Conservation (phyloP, 2,797 vertebrate species). For the Pantherophis vulpinus region DNA sequence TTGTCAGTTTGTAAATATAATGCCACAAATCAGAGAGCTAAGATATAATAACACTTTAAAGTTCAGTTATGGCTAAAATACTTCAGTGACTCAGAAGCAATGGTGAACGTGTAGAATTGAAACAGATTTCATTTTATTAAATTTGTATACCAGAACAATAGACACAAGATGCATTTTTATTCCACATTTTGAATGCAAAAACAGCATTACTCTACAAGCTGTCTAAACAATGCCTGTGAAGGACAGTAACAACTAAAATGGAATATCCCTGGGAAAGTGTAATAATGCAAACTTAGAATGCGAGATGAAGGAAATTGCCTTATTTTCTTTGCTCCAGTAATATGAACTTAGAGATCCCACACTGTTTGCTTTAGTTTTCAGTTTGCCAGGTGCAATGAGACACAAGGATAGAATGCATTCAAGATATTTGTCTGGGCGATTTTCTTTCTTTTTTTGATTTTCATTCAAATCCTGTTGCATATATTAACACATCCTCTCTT, state of each 20-base stretch:
- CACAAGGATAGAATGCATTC: constrained; percentile 58
- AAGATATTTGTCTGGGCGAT: constrained; percentile 58
- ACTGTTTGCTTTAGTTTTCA: constrained; percentile 78
- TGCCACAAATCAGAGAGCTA: not conserved
- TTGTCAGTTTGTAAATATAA: not conserved
- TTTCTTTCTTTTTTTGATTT: constrained; percentile 48
- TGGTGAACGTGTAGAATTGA: not conserved
- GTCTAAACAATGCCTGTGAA: constrained; percentile 82
- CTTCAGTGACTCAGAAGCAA: not conserved
- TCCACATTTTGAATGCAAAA: constrained; percentile 57
- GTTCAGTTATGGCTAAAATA: not conserved
- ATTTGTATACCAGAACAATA: constrained; percentile 15
- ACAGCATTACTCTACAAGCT: constrained; percentile 78
- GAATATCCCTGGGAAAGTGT: constrained; percentile 85
- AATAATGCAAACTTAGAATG: constrained; percentile 69
- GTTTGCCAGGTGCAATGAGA: constrained; percentile 74
- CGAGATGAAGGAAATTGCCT: constrained; percentile 71
- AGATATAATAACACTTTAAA: not conserved
- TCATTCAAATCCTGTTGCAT: constrained; percentile 62
- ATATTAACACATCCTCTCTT: constrained; percentile 64
- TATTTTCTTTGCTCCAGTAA: constrained; percentile 80
- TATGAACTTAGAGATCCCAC: constrained; percentile 77
- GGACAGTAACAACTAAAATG: constrained; percentile 78
- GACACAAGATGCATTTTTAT: constrained; percentile 60
- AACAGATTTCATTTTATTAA: not conserved